These are phyloP conservation scores for Poicephalus meyeri DNA, from an alignment of 2,113 vertebrate species.

Conservation along the genomic window DNA sequence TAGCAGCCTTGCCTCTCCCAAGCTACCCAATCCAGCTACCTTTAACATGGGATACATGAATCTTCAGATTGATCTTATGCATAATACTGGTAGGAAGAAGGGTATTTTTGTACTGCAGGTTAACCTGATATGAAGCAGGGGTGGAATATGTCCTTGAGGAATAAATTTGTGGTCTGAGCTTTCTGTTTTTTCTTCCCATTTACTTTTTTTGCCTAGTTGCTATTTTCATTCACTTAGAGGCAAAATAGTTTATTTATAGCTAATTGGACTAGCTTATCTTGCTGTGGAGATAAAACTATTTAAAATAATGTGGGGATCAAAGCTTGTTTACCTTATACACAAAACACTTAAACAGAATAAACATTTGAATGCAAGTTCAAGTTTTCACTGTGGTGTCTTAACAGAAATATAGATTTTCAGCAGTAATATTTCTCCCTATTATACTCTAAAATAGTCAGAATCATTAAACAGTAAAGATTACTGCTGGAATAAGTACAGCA, in stretches of 20 bases:
- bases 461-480: not conserved
- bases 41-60: not conserved
- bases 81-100: not conserved
- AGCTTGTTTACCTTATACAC: not conserved
- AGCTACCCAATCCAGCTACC: not conserved
- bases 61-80: not conserved
- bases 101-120: not conserved
- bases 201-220: not conserved
- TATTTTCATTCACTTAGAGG: not conserved
- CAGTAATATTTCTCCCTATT: not conserved
- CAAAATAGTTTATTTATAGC: not conserved
- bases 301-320: not conserved
- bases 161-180: not conserved
- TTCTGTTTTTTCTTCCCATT: not conserved
- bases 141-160: not conserved
- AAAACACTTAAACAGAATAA: not conserved
- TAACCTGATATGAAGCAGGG: not conserved
- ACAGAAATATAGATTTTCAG: not conserved
- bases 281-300: not conserved
- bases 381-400: not conserved
- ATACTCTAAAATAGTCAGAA: not conserved
- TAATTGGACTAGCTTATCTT: not conserved
- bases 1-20: no score
- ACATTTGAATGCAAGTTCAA: not conserved
- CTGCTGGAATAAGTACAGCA: not conserved